phyloP scores from a whole-genome alignment of 2,888 invertebrate genomes.

The Tetragnatha montana region DNA sequence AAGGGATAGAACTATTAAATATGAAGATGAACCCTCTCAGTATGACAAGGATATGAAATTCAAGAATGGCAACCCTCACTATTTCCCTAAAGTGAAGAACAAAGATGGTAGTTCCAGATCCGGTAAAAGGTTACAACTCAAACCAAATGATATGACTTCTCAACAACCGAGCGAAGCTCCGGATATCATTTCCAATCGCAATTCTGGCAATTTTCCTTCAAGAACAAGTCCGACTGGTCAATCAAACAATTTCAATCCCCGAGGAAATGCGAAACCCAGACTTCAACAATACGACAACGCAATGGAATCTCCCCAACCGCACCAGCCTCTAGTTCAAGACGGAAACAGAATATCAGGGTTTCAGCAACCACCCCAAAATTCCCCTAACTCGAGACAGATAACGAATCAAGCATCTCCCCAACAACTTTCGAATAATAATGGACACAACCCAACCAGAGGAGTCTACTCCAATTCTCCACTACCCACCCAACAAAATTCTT shows the following conservation, averaged over 20 bases:
- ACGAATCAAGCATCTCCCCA: background rate
- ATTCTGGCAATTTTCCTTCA: background rate
- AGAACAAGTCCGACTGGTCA: background rate
- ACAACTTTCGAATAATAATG: background rate
- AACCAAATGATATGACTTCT: background rate
- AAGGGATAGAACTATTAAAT: background rate
- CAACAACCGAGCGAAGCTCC: background rate
- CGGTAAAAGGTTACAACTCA: background rate
- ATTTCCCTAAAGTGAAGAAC: background rate
- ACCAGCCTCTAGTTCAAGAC: background rate
- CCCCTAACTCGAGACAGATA: background rate
- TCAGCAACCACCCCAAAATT: background rate
- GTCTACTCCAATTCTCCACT: background rate
- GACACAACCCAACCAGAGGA: background rate
- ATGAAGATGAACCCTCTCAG: background rate
- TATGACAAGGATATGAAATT: background rate
- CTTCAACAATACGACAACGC: background rate
- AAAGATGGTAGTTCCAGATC: background rate
- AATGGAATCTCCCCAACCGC: background rate
- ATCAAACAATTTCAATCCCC: background rate
- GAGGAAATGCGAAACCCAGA: background rate
- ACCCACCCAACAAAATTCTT: background rate
- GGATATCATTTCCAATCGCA: background rate
- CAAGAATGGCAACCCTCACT: background rate
- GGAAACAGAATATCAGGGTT: background rate